Base-by-base conservation (phyloP, 2,888 invertebrate species). In the Oegoconia quadripuncta region DNA sequence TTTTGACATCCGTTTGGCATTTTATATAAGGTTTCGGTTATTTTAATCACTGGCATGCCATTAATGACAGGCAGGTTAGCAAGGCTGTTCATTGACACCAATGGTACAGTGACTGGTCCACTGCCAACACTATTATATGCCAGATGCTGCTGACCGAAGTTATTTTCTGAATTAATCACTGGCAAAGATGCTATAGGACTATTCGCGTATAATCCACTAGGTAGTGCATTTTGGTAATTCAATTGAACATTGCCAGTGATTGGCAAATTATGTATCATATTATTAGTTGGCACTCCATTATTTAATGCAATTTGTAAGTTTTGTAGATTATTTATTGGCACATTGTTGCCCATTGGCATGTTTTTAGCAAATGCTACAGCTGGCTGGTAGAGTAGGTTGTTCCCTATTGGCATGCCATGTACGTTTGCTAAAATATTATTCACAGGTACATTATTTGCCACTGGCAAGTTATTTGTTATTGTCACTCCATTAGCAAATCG, bases 41-140 rank as follows among this genome's bases (percentile, higher is more conserved):
- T 50, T 13, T 63, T 57, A 38, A 63, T 57, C 5, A 70, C 53
- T 50, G 72, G 72, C 43, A 69, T 43, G 1, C 71, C 70, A 40
- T 62, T 68, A 1, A 61, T 47, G n/a, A 63, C 46, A 34, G 71
- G 67, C 32, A 68, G 43, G 36, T 45, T 55, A 9, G 52, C 55
- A 41, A 42, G 25, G 18, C 27, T 39, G 15, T 42, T 37, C 11
- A 30, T 36, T 9, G 38, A 9, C 1, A 34, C 34, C 14, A 44
- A 26, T 34, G 43, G 18, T 14, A 31, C 34, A n/a, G 18, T 35
- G 12, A 37, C 7, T 37, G 29, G 36, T 18, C n/a, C n/a, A n/a
- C n/a, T n/a, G n/a, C n/a, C n/a, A n/a, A n/a, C n/a, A n/a, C 25
- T 9, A 5, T 35, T 29, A 12, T 27, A 7, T 27, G 12, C 11